Conservation (phyloP, 2,888 invertebrate species). For the Oxystoma pomonae region DNA sequence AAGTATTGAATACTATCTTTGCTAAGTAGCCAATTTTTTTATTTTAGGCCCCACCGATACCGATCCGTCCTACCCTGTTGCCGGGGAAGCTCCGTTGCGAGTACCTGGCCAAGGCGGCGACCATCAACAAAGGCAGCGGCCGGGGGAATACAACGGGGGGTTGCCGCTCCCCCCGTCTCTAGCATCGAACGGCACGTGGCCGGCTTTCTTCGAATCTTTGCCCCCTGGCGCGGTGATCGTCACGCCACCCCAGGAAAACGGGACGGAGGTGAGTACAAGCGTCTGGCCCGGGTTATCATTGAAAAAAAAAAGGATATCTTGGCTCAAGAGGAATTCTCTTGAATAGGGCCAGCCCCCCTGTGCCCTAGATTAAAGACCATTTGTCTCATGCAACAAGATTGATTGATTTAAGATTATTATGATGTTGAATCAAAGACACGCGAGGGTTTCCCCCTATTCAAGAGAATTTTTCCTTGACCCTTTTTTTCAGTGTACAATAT, state of each 20-base stretch:
- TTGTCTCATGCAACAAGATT: too few relatives aligned
- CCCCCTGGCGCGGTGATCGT: conserved; percentile 62
- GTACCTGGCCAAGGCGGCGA: conserved; percentile 54
- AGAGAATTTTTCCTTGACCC: too few relatives aligned
- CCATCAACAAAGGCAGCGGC: conserved; percentile 27
- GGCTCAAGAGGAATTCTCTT: too few relatives aligned
- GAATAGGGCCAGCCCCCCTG: too few relatives aligned
- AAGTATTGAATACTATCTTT: too few relatives aligned
- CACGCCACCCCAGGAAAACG: conserved; percentile 41
- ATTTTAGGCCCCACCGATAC: conserved; percentile 47
- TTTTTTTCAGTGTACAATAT: too few relatives aligned
- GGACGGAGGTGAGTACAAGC: conserved; percentile 13
- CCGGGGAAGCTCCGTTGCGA: conserved; percentile 63
- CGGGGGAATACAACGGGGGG: conserved; percentile 44
- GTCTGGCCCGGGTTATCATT: too few relatives aligned
- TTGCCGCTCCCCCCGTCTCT: conserved; percentile 54
- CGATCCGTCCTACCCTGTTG: conserved; percentile 61
- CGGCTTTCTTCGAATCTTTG: conserved; percentile 50
- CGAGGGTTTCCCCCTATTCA: too few relatives aligned
- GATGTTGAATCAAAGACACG: too few relatives aligned
- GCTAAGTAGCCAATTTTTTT: neutral
- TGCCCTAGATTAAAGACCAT: too few relatives aligned
- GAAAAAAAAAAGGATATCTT: too few relatives aligned
- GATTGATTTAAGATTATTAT: too few relatives aligned
- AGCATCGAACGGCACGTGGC: conserved; percentile 42